Conservation (phyloP, 2,888 invertebrate species). For the Bruchidius siliquastri region DNA sequence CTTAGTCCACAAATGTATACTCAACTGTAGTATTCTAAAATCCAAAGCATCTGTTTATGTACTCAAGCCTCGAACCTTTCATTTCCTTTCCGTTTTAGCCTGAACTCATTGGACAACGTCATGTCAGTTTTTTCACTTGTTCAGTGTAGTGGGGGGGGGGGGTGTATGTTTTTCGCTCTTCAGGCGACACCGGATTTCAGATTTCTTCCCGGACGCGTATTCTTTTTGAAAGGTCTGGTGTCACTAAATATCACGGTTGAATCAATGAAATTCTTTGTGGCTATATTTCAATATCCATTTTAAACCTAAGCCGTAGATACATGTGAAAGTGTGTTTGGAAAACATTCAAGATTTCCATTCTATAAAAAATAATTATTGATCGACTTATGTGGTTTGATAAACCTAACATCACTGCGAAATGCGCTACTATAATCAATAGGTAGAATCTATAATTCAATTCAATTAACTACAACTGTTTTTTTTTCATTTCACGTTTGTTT, state of each 20-base stretch:
- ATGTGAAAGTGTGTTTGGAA: neutral
- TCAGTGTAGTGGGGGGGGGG: too few species aligned
- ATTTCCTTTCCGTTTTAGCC: too few species aligned
- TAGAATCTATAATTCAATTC: neutral
- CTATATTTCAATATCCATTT: neutral
- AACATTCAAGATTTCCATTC: neutral
- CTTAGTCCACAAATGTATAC: too few species aligned
- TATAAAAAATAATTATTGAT: neutral
- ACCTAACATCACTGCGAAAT: neutral
- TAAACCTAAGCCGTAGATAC: neutral
- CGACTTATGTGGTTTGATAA: neutral
- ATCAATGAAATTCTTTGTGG: neutral
- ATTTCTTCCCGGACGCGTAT: too few species aligned
- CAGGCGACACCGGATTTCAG: too few species aligned
- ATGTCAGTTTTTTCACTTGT: too few species aligned
- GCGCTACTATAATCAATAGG: neutral
- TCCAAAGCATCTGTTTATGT: too few species aligned
- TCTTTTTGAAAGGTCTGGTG: too few species aligned
- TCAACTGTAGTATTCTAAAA: too few species aligned
- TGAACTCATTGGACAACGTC: too few species aligned
- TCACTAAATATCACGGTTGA: neutral
- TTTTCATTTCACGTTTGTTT: neutral
- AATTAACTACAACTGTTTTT: neutral
- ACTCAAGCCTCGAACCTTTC: too few species aligned
- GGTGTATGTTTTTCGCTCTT: too few species aligned